Evolutionary conservation across 2,888 invertebrate species (phyloP).

Genomic region (Carcina quercana): DNA sequence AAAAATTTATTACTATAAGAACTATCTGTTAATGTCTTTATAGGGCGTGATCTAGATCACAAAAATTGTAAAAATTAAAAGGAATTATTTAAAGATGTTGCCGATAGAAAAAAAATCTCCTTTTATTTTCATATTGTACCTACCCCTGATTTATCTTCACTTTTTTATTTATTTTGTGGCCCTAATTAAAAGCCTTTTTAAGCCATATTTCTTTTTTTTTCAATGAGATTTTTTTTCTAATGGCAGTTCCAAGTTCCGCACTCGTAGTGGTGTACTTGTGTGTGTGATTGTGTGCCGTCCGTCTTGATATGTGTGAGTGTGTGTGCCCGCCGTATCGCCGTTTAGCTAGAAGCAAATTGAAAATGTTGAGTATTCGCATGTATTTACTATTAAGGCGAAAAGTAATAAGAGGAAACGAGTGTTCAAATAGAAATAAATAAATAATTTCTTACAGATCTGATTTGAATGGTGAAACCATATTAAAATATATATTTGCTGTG

Average conservation of each 20-base stretch:
- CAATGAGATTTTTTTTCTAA: slow-evolving; percentile 40
- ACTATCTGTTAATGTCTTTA: slow-evolving; percentile 73
- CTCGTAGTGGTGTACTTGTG: slow-evolving; percentile 59
- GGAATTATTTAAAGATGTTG: slow-evolving; percentile 60
- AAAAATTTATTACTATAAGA: slow-evolving; percentile 48
- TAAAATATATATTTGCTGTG: too few relatives aligned
- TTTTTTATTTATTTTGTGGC: neutral
- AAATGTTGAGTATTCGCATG: slow-evolving; percentile 55
- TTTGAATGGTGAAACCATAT: too few relatives aligned
- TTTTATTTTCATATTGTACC: slow-evolving; percentile 9
- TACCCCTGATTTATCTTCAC: slow-evolving; percentile 6
- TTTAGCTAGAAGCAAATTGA: slow-evolving; percentile 71
- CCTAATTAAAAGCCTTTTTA: neutral
- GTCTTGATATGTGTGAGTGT: slow-evolving; percentile 72
- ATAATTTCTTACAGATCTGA: too few relatives aligned
- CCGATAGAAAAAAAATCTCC: slow-evolving; percentile 41
- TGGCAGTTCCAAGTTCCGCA: slow-evolving; percentile 48
- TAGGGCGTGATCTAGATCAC: slow-evolving; percentile 67
- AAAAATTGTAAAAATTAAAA: slow-evolving; percentile 53
- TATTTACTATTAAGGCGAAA: slow-evolving; percentile 23
- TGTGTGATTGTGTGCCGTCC: slow-evolving; percentile 58
- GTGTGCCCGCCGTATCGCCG: slow-evolving; percentile 60
- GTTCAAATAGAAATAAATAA: too few relatives aligned
- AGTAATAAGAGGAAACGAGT: too few relatives aligned
- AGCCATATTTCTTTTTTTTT: too few relatives aligned